Evolutionary conservation across 2,888 invertebrate genomes (phyloP), one percentile per base, ranked within the genome.

Genomic region (Caenorhabditis auriculariae): DNA sequence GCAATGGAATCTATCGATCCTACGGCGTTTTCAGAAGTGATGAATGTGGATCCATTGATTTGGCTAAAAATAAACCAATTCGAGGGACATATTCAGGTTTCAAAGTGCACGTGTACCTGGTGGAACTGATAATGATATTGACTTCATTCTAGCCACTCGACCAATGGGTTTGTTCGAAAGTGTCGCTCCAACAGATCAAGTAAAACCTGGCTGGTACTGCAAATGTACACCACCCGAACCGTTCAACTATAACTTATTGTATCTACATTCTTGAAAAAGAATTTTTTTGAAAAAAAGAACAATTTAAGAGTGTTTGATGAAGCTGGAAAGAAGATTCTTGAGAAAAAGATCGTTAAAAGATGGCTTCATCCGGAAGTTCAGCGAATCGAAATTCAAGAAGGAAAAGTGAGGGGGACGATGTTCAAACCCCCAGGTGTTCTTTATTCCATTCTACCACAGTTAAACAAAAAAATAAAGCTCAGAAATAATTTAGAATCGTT

Each of bases 161-260:
- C n/a, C 29, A 21, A 51, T 49, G 41, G 62, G 62, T 15, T 28
- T 62, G n/a, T 62, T 62, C 23, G 62, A 58, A 41, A 62, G 58
- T 39, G 26, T 58, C 0, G 57, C 54, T 17, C 54, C 54, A 12
- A 58, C 58, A 1, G 54, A 62, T 6, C 32, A 15, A 24, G 62
- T 62, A 1, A 19, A 54, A 12, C 56, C 28, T 47, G 62, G 62
- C 26, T 57, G 37, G 19, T 62, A 62, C 43, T 57, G 50, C 15
- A 58, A 58, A 17, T 62, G 62, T 26, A 62, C 57, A n/a, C 62
- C 62, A 3, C 62, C 57, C 5, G 54, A 39, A 15, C 42, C 41
- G 29, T 54, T 58, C 19, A 19, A 44, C 5, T 62, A 58, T 26
- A 21, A 44, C 4, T 26, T 62, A 15, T 32, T 42, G 62, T 62